phyloP scores from a whole-genome alignment of 2,888 invertebrate species.

The Odontothrips loti region DNA sequence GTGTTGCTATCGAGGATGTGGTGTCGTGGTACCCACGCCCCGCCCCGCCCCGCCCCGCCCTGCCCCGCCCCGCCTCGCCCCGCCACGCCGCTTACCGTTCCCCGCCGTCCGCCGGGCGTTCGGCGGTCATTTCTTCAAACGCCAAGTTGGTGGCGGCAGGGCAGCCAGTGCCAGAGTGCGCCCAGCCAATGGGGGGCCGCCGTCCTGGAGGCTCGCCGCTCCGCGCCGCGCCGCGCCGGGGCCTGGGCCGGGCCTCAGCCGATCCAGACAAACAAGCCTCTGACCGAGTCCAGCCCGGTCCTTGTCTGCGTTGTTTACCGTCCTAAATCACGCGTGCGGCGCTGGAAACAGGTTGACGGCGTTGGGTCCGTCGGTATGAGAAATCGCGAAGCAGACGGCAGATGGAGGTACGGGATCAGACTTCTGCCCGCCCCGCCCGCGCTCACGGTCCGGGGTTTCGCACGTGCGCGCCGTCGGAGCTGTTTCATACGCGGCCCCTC shows the following conservation, averaged over 20 bases:
- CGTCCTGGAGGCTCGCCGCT: neutral
- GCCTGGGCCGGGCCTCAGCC: too few relatives aligned
- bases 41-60: constrained; percentile 4
- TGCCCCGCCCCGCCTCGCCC: neutral
- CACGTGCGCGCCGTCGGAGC: too few relatives aligned
- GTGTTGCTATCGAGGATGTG: too few relatives aligned
- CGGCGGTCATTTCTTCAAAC: neutral
- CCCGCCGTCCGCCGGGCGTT: neutral
- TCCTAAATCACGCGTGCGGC: neutral
- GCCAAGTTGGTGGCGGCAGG: neutral
- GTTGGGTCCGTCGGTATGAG: too few relatives aligned
- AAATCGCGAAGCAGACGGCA: too few relatives aligned
- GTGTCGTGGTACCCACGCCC: too few relatives aligned
- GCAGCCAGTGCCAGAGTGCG: neutral
- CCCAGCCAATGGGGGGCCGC: neutral
- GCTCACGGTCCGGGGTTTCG: too few relatives aligned
- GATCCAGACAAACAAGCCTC: neutral
- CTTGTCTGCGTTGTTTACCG: neutral
- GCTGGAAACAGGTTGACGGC: too few relatives aligned
- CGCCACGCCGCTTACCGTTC: neutral
- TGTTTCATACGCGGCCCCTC: too few relatives aligned
- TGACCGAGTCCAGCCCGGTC: too few relatives aligned
- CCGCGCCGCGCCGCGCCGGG: neutral
- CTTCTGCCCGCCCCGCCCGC: too few relatives aligned
- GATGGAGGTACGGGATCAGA: too few relatives aligned